These are phyloP conservation scores for Laticauda laticaudata DNA, from an alignment of 2,113 vertebrate genomes.

Conservation along the genomic window DNA sequence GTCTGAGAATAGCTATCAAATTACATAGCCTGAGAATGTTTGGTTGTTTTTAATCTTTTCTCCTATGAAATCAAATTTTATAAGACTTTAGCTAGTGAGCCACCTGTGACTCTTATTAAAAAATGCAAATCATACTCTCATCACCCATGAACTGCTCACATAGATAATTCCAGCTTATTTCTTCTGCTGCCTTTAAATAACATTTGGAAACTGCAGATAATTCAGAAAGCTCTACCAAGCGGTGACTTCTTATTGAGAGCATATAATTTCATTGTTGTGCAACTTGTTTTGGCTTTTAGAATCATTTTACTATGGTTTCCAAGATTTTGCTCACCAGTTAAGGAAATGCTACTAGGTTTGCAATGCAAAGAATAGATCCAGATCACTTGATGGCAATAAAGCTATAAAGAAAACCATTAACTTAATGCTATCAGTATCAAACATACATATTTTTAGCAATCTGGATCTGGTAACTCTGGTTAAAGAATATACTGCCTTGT, in stretches of 20 bases:
- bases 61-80: neutral
- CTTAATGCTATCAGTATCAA: neutral
- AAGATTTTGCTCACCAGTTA: neutral
- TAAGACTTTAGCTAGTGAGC: neutral
- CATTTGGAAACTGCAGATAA: neutral
- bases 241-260: neutral
- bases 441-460: neutral
- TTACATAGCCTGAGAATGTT: neutral
- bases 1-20: neutral
- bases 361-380: neutral
- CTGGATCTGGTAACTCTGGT: neutral
- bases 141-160: neutral
- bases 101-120: neutral
- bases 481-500: constrained; percentile 27
- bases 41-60: neutral
- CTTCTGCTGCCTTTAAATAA: neutral
- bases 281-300: neutral
- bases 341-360: neutral
- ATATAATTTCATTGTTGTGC: neutral
- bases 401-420: neutral
- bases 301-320: neutral
- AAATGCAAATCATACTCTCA: neutral
- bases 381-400: neutral
- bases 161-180: neutral
- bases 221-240: neutral